Evolutionary conservation across 2,888 invertebrate genomes (phyloP).

Genomic region (Fissipunctia ypsillon): DNA sequence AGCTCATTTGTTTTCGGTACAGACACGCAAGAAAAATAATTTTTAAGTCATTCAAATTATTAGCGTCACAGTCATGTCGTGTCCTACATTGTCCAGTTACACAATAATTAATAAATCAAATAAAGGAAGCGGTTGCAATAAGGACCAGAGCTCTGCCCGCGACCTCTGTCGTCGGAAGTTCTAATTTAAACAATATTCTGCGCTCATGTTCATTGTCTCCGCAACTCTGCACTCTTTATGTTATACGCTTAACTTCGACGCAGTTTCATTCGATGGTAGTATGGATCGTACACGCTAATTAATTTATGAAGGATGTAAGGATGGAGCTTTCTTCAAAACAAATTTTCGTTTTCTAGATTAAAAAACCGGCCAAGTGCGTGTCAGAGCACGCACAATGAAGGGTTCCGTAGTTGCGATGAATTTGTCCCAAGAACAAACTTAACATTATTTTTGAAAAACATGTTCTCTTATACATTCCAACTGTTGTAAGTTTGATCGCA

Average conservation of each 20-base stretch:
- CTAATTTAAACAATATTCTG: slow-evolving; percentile 84
- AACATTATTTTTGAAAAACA: too few relatives aligned
- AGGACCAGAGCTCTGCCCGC: slow-evolving; percentile 45
- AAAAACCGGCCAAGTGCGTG: too few relatives aligned
- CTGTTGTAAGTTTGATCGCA: too few relatives aligned
- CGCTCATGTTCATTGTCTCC: slow-evolving; percentile 74
- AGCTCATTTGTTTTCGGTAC: neutral
- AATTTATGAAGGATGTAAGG: neutral
- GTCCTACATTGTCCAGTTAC: slow-evolving; percentile 42
- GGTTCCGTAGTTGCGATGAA: too few relatives aligned
- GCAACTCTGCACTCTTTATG: slow-evolving; percentile 60
- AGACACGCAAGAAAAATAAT: neutral
- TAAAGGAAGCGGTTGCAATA: slow-evolving; percentile 56
- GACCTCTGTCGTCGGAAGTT: slow-evolving; percentile 77
- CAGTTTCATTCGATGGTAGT: slow-evolving; percentile 29
- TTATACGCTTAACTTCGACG: slow-evolving; percentile 24
- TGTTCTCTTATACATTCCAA: too few relatives aligned
- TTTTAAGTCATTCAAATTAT: slow-evolving; percentile 2
- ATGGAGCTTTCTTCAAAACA: neutral
- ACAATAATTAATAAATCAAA: slow-evolving; percentile 56
- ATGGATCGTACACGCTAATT: neutral
- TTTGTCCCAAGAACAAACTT: too few relatives aligned
- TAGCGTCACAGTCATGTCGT: slow-evolving; percentile 18
- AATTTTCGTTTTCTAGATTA: neutral
- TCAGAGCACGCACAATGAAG: too few relatives aligned